Base-by-base conservation (phyloP, 1,140 invertebrate genomes). In the Lordiphosa collinella region DNA sequence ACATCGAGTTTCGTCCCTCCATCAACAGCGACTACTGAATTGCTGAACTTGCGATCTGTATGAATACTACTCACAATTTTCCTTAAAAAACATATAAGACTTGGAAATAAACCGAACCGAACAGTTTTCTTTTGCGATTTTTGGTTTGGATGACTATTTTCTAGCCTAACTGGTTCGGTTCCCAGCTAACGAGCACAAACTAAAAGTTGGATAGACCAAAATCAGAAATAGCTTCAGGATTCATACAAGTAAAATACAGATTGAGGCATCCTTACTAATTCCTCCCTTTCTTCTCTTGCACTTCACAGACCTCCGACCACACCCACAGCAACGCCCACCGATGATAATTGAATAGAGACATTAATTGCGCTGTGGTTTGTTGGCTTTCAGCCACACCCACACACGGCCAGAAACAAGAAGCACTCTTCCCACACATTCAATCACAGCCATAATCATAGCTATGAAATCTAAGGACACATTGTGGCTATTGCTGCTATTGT, bases 331-430 rank as follows among this genome's bases (percentile, higher is more conserved):
- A 68, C 61, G 61, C 76, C 31, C 49, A 64, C 66, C 51, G 51
- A 76, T 82, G 58, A 76, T 76, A 84, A 82, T 84, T 82, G 76
- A 80, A 82, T 76, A 84, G 55, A 74, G 55, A 13, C 61, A 46
- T 71, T 60, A 63, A 67, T 71, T 80, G 52, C 66, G 47, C 65
- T 75, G 76, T 62, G 75, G 70, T 75, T 75, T 71, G 58, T 74
- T 61, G 57, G 69, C 57, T 69, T 48, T 16, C 22, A 34, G n/a
- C 41, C 57, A 37, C 41, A 54, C 44, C 35, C 44, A 62, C 35
- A 49, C 59, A 37, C 11, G 7, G 8, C 16, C 16, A 10, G 11
- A 34, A n/a, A 31, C 44, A 7, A 25, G 14, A 34, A n/a, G 25
- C 32, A 41, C 37, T 31, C 1, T 7, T 25, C 49, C 34, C 35